Evolutionary conservation across 2,113 vertebrate genomes (phyloP).

Genomic region (Agapornis roseicollis): DNA sequence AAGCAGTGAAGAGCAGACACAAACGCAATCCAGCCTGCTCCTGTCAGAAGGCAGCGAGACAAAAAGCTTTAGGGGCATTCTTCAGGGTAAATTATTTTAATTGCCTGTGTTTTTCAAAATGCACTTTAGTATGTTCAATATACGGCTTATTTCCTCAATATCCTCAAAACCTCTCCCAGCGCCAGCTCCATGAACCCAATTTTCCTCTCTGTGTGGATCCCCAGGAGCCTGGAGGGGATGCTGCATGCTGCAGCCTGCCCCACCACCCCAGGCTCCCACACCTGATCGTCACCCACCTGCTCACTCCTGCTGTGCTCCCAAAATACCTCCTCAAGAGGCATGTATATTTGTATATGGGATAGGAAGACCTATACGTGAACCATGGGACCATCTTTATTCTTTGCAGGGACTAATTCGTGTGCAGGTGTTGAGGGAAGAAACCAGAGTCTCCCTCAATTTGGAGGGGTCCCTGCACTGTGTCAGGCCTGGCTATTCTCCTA

Average conservation of each 20-base stretch:
- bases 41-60: not conserved
- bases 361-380: not conserved
- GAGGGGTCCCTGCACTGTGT: not conserved
- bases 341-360: fast-evolving
- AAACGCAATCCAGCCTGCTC: not conserved
- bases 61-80: not conserved
- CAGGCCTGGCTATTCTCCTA: not conserved
- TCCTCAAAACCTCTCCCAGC: not conserved
- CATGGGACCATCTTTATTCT: not conserved
- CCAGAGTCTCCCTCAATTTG: fast-evolving
- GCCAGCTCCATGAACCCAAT: not conserved
- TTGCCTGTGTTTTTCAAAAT: not conserved
- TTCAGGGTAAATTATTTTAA: not conserved
- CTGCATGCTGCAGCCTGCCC: not conserved
- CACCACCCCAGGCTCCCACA: not conserved
- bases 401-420: fast-evolving
- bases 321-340: not conserved
- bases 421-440: not conserved
- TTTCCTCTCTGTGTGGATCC: fast-evolving
- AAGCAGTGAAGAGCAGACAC: not conserved
- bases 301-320: fast-evolving
- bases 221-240: not conserved
- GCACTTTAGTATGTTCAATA: fast-evolving
- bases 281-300: not conserved
- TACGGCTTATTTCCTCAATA: not conserved